phyloP scores from a whole-genome alignment of 1,140 invertebrate species.

The Nautilus pompilius region DNA sequence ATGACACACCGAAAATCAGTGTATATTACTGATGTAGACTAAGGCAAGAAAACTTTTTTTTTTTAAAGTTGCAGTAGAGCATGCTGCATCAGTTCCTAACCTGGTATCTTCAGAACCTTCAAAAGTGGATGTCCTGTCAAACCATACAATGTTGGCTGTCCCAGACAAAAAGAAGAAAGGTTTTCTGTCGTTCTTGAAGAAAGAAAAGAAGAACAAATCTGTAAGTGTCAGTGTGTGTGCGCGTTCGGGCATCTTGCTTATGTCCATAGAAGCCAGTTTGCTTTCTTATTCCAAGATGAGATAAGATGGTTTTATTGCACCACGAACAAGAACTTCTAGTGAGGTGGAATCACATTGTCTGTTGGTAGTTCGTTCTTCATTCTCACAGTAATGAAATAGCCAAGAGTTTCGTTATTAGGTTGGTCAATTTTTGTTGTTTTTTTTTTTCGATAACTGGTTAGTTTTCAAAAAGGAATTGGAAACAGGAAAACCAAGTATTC shows the following conservation, averaged over 20 bases:
- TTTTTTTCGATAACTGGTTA: neutral
- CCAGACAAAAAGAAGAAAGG: conserved; percentile 42
- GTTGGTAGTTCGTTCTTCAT: neutral
- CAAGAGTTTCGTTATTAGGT: neutral
- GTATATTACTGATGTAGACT: too few relatives aligned
- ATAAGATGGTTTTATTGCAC: neutral
- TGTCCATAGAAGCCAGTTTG: neutral
- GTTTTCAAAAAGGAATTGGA: conserved; percentile 1
- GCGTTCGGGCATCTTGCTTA: conserved; percentile 1
- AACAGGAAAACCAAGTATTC: neutral
- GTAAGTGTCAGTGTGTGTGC: conserved; percentile 17
- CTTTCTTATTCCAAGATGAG: neutral
- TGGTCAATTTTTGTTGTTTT: conserved; percentile 38
- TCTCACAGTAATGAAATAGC: neutral
- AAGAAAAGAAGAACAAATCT: conserved; percentile 39
- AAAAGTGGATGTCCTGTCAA: neutral
- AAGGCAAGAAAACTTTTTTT: too few relatives aligned
- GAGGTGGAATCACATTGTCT: neutral
- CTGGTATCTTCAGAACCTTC: conserved; percentile 13
- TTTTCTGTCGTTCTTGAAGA: conserved; percentile 42
- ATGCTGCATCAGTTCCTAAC: conserved; percentile 35
- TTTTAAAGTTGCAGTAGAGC: conserved; percentile 21
- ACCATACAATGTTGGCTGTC: conserved; percentile 26
- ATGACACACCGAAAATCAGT: too few relatives aligned
- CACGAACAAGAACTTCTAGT: conserved; percentile 5